Base-by-base conservation (phyloP, 1,140 invertebrate genomes). In the Ladona fulva region DNA sequence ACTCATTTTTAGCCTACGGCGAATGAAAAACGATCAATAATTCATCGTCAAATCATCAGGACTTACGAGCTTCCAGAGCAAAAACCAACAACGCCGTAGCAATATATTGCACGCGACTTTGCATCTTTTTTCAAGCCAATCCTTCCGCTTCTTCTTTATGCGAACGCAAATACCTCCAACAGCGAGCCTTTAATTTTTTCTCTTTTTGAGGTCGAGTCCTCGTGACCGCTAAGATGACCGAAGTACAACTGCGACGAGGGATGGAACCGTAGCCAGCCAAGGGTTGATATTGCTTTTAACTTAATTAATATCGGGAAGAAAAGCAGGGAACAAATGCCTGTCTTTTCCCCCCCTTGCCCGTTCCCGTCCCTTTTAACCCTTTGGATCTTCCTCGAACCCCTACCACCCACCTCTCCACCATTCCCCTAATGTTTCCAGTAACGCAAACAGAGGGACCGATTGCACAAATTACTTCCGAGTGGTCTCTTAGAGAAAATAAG, bases 231-330 rank as follows among this genome's bases (percentile, higher is more conserved):
- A 52, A 66, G 52, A 66, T 66, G 52, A 12, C 52, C n/a, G 52
- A 12, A 22, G 52, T 22, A 66, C 52, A 66, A 66, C 52, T 66
- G 52, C 52, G 52, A 66, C 52, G 52, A 22, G 52, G 52, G 10
- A 52, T 19, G 44, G 10, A 52, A 10, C 10, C 44, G 44, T 11
- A 10, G 44, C 10, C 44, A 52, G 10, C 44, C 10, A 52, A 52
- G 44, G 52, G 52, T 22, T 66, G n/a, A 66, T 66, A 66, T 66
- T 66, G 52, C 52, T 66, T 66, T 66, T 22, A 66, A 66, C n/a
- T 66, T 66, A 66, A 66, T 66, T 66, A 66, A 66, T 66, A 66
- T 66, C 52, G 52, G 52, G 52, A 66, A 66, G 52, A 66, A 66
- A 66, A 66, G n/a, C 52, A 12, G n/a, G n/a, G 44, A 52, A 52